A percentile compares a stretch with the other conserved stretches of the same genome.
phyloP scores from a whole-genome alignment of 2,113 vertebrate species.

The Austrofundulus limnaeus region DNA sequence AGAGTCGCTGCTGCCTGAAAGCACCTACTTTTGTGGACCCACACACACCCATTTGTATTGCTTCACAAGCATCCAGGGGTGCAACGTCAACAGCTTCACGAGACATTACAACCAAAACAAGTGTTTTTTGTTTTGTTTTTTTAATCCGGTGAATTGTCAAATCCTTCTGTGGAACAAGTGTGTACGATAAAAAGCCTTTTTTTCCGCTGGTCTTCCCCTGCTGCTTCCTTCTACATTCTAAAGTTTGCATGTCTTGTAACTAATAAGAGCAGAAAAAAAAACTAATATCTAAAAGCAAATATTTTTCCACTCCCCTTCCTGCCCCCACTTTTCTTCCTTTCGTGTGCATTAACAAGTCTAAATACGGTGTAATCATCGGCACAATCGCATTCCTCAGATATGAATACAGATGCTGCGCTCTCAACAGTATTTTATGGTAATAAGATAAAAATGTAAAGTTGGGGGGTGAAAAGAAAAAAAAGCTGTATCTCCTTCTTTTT shows the following conservation, averaged over 20 bases:
- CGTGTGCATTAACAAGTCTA: conserved; percentile 79
- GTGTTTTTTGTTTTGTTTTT: neutral
- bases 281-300: conserved; percentile 81
- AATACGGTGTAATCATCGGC: conserved; percentile 70
- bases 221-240: conserved; percentile 52
- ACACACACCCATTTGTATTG: no score
- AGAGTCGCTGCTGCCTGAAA: neutral
- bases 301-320: conserved; percentile 54
- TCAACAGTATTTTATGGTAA: conserved; percentile 82
- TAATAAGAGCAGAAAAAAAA: conserved; percentile 34
- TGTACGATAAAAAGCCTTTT: conserved; percentile 58
- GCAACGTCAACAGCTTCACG: neutral
- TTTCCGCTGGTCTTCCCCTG: conserved; percentile 32
- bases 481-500: conserved; percentile 60
- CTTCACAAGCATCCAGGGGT: neutral
- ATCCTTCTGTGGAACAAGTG: conserved; percentile 54
- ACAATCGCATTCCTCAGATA: conserved; percentile 82
- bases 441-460: conserved; percentile 89
- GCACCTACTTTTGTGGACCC: neutral
- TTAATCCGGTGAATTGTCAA: conserved; percentile 45
- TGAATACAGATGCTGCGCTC: conserved; percentile 66
- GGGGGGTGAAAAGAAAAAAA: conserved; percentile 76
- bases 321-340: conserved; percentile 41
- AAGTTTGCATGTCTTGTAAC: conserved; percentile 67
- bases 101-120: conserved; percentile 45